A percentile compares a stretch with the other conserved stretches of the same genome.
These are phyloP conservation scores for Myiothlypis chrysogaster DNA, from an alignment of 2,797 vertebrate genomes.

Conservation along the genomic window DNA sequence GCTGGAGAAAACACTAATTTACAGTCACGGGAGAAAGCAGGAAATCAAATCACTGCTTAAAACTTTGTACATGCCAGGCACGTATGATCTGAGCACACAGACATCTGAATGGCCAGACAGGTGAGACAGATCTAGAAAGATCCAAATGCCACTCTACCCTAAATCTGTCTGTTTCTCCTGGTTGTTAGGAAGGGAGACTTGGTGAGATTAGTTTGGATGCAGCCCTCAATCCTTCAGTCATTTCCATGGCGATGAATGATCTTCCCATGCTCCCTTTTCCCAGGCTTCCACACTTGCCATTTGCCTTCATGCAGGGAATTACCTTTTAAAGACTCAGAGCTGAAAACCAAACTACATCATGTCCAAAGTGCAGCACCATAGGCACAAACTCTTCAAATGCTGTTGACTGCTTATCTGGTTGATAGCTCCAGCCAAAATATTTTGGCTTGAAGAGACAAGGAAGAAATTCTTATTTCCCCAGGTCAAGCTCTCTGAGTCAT, in stretches of 20 bases:
- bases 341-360: not conserved
- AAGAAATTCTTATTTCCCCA: not conserved
- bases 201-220: not conserved
- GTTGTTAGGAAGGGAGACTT: not conserved
- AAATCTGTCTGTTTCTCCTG: not conserved
- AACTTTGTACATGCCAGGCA: not conserved
- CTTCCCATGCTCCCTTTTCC: not conserved
- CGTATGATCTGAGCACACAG: not conserved
- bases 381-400: not conserved
- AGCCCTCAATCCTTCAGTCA: not conserved
- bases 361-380: not conserved
- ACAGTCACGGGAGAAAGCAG: not conserved
- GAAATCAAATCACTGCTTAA: not conserved
- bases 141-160: not conserved
- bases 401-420: not conserved
- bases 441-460: not conserved
- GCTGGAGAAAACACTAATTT: not conserved
- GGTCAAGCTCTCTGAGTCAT: not conserved
- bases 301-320: not conserved
- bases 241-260: accelerated
- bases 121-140: not conserved
- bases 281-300: not conserved
- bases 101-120: not conserved
- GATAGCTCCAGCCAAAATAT: not conserved
- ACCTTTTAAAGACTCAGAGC: not conserved